A percentile compares a stretch with the other conserved stretches of the same genome.
phyloP scores from a whole-genome alignment of 2,797 vertebrate species.

The Esox lucius region DNA sequence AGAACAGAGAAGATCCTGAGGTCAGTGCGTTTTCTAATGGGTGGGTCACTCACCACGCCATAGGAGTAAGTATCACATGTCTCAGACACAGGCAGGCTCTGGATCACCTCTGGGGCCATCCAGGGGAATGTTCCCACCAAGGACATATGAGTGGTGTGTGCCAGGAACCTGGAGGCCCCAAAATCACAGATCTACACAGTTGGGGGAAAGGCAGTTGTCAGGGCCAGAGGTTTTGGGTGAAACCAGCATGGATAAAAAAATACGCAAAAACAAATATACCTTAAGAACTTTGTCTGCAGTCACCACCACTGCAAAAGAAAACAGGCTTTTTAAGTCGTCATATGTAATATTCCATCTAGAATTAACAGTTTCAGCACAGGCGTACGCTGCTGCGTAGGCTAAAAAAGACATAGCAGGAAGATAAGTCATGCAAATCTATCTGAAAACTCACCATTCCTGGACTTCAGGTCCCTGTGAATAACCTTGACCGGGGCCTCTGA shows the following conservation, averaged over 20 bases:
- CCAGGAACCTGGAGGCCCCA: constrained; percentile 94
- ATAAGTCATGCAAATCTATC: not conserved
- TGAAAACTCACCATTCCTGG: constrained; percentile 88
- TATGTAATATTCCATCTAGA: not conserved
- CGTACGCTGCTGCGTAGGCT: not conserved
- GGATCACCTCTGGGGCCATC: constrained; percentile 99
- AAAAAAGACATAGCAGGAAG: constrained; percentile 2
- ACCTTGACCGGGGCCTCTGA: constrained; percentile 95
- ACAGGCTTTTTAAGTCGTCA: constrained; percentile 10
- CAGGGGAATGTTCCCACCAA: constrained; percentile 98
- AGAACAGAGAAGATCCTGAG: not conserved
- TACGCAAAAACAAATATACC: constrained; percentile 64
- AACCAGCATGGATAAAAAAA: not conserved
- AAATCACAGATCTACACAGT: constrained; percentile 93
- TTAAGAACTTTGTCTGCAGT: constrained; percentile 90
- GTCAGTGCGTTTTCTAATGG: not conserved
- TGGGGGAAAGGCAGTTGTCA: not conserved
- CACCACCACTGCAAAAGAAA: constrained; percentile 89
- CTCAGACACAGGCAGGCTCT: constrained; percentile 96
- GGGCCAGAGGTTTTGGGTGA: not conserved
- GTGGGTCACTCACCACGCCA: constrained; percentile 87
- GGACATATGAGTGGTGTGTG: constrained; percentile 98
- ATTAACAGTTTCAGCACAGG: not conserved
- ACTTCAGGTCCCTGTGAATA: constrained; percentile 98
- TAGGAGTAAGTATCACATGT: constrained; percentile 98